phyloP scores from a whole-genome alignment of 23 tunicate species.

The Styela clava region DNA sequence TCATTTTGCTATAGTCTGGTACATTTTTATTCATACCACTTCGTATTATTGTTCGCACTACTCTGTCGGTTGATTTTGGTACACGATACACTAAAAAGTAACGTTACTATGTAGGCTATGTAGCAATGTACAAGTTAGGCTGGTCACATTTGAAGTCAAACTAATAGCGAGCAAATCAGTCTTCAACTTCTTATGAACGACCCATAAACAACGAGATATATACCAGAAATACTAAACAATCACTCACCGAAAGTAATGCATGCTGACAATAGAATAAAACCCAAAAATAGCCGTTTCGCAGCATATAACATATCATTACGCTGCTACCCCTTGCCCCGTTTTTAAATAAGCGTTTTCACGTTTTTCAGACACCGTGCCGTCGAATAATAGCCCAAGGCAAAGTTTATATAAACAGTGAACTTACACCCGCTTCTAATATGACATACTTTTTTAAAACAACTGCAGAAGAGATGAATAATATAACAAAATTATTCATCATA shows the following conservation, averaged over 20 bases:
- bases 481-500: too few relatives aligned
- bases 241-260: neutral
- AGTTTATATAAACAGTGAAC: neutral
- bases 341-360: neutral
- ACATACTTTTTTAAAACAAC: neutral
- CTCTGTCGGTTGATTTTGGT: neutral
- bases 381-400: neutral
- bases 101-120: too few relatives aligned
- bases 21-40: neutral
- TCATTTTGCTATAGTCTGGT: neutral
- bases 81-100: neutral
- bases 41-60: neutral
- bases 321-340: neutral
- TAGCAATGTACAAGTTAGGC: too few relatives aligned
- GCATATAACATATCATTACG: neutral
- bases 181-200: too few relatives aligned
- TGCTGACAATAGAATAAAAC: neutral
- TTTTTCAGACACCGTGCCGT: too few relatives aligned
- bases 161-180: too few relatives aligned
- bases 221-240: too few relatives aligned
- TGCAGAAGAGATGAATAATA: too few relatives aligned
- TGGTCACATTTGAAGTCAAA: too few relatives aligned
- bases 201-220: too few relatives aligned
- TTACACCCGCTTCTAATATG: neutral
- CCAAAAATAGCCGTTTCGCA: neutral